These are phyloP conservation scores for Sylvicola fuscatus DNA, from an alignment of 2,888 invertebrate genomes.

Conservation along the genomic window DNA sequence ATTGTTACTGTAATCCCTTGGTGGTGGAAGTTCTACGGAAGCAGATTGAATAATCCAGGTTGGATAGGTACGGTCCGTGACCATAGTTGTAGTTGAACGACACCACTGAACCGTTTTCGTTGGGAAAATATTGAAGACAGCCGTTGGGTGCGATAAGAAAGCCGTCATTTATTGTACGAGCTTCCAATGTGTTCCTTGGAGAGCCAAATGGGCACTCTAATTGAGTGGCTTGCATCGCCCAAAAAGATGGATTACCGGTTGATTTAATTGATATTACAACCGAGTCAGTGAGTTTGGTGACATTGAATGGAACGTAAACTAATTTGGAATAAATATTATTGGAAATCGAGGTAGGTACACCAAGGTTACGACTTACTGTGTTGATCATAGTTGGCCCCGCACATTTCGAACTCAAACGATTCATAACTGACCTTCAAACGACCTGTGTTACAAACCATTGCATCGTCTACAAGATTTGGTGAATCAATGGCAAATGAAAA, in stretches of 20 bases:
- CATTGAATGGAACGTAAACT: slow-evolving; percentile 19
- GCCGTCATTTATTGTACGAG: too few species aligned
- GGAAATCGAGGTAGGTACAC: slow-evolving; percentile 10
- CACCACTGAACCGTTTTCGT: slow-evolving; percentile 31
- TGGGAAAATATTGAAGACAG: slow-evolving; percentile 44
- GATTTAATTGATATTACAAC: too few species aligned
- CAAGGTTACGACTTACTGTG: slow-evolving; percentile 28
- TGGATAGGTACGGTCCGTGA: slow-evolving; percentile 32
- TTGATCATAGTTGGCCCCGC: slow-evolving; percentile 40
- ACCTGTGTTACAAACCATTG: too few species aligned
- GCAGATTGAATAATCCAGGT: slow-evolving; percentile 39
- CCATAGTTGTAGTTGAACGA: slow-evolving; percentile 37
- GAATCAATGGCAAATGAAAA: too few species aligned
- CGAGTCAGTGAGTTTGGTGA: slow-evolving; percentile 6
- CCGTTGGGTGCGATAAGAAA: slow-evolving; percentile 31
- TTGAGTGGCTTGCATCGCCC: too few species aligned
- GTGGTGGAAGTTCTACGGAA: slow-evolving; percentile 25
- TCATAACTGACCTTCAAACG: not conserved
- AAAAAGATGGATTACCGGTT: too few species aligned
- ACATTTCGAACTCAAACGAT: slow-evolving; percentile 27
- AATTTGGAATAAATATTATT: slow-evolving; percentile 1
- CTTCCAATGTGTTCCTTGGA: too few species aligned
- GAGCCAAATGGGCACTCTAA: too few species aligned
- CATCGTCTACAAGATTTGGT: too few species aligned
- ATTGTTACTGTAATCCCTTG: too few species aligned